Base-by-base conservation (phyloP, 2,113 vertebrate genomes). In the Alouatta palliata region DNA sequence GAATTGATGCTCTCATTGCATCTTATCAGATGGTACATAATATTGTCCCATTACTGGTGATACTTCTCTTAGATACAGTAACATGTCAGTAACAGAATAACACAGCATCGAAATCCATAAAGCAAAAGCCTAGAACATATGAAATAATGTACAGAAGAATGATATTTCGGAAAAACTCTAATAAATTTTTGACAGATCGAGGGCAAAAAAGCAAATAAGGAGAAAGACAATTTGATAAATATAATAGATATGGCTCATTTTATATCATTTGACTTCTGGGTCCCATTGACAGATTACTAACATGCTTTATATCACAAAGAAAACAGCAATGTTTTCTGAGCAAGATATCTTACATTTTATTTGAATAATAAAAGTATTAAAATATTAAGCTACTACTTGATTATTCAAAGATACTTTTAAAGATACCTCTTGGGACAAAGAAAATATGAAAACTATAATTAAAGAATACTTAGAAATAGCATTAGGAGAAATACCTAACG, bases 371-470 rank as follows among this genome's bases (percentile, higher is more conserved):
- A 94, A 89, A 37, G 8, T 64, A 35, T 88, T 77, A 73, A 95
- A 75, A 79, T 76, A 35, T 47, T 76, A 91, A 95, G 85, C 64
- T 12, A 79, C 2, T 54, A 77, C 1, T 40, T 68, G 30, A 83
- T 91, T 93, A 91, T 61, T 91, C 11, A 56, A 87, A 91, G n/a
- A 56, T 52, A 25, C 4, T 61, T 95, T 91, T 80, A 90, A 79
- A 96, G 93, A 83, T 96, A 93, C 76, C 37, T 66, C 64, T 80
- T 83, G 52, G 37, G 56, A 76, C 11, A 75, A 96, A 95, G 16
- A 77, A 94, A 92, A 96, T 21, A 6, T 66, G 17, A 91, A 95
- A 93, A 79, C n/a, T 49, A 19, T 73, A 66, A 76, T 80, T 80
- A 87, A 94, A 61, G 21, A 94, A 64, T 56, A 81, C n/a, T 47